phyloP scores from a whole-genome alignment of 2,113 vertebrate genomes.

The Alethe castanea region DNA sequence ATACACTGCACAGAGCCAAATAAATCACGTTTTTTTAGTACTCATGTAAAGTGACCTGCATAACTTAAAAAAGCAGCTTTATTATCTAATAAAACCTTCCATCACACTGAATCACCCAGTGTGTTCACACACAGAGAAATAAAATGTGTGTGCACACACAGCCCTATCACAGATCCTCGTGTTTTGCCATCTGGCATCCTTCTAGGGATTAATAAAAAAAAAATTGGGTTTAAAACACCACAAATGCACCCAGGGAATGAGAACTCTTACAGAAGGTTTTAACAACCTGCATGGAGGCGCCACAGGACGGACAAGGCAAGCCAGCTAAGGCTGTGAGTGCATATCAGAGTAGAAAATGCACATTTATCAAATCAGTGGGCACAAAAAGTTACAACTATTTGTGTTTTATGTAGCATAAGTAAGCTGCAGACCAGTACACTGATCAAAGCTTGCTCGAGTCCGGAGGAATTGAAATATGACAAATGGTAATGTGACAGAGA shows the following conservation, averaged over 20 bases:
- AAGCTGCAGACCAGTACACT: background rate
- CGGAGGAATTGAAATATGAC: background rate
- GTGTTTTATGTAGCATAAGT: background rate
- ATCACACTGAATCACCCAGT: background rate
- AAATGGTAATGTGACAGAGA: constrained; percentile 34
- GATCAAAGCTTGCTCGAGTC: background rate
- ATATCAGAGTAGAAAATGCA: fast-evolving
- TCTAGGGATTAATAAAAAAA: constrained; percentile 17
- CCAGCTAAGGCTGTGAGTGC: fast-evolving
- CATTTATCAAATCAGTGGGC: fast-evolving
- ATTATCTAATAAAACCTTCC: background rate
- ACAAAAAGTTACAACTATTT: background rate
- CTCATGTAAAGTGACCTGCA: background rate
- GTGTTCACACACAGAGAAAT: background rate
- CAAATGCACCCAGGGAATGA: background rate
- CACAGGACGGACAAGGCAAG: background rate
- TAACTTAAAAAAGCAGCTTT: background rate
- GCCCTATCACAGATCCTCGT: fast-evolving
- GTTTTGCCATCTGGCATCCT: background rate
- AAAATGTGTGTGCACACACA: background rate
- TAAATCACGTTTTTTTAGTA: background rate
- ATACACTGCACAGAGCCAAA: background rate
- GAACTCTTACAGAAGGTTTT: background rate
- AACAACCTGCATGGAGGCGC: fast-evolving
- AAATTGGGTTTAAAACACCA: background rate